Conservation (phyloP, 2,113 vertebrate species). For the Malurus cyaneus region DNA sequence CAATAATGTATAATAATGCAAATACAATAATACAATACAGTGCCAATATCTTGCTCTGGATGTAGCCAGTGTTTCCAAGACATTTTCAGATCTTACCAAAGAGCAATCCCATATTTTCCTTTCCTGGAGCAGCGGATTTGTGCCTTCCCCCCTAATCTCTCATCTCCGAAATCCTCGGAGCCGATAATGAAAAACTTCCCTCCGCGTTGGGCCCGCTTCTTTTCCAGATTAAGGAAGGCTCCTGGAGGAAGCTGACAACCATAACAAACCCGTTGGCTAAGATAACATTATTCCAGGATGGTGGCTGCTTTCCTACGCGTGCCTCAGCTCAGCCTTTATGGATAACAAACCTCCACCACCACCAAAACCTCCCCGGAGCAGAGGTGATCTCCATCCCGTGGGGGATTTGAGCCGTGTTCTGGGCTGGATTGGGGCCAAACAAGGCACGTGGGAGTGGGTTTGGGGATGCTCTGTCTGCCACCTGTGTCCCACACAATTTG, state of each 20-base stretch:
- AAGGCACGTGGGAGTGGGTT: fast-evolving
- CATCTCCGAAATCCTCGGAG: slow-evolving; percentile 7
- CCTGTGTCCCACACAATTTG: too few species aligned
- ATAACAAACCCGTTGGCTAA: not conserved
- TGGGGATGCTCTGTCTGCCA: not conserved
- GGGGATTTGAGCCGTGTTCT: fast-evolving
- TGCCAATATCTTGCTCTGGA: not conserved
- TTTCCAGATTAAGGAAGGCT: not conserved
- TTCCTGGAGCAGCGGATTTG: not conserved
- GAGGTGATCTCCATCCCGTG: fast-evolving
- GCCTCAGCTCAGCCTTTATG: not conserved
- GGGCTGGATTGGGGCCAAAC: fast-evolving
- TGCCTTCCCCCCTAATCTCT: not conserved
- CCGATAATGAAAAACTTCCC: not conserved
- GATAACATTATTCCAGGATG: not conserved
- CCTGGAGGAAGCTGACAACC: not conserved
- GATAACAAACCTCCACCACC: fast-evolving
- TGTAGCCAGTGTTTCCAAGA: not conserved
- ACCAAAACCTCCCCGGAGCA: fast-evolving
- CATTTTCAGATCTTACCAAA: not conserved
- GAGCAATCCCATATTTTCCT: not conserved
- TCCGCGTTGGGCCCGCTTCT: fast-evolving
- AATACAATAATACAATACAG: not conserved
- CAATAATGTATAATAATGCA: not conserved
- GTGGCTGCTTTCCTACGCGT: not conserved